These are phyloP conservation scores for Siniperca knerii DNA, from an alignment of 2,113 vertebrate species.

Conservation along the genomic window DNA sequence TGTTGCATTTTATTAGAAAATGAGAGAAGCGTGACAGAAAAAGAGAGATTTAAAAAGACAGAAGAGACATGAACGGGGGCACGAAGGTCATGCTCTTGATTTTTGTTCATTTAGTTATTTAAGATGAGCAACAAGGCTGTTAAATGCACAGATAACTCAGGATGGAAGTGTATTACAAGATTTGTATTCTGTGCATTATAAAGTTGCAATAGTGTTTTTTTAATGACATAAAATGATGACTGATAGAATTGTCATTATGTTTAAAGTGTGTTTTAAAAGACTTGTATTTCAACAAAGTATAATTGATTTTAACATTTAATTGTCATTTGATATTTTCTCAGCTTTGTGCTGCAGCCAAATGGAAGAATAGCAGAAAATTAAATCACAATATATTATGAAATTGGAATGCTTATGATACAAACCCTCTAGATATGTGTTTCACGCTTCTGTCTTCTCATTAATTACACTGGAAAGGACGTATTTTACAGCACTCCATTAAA, in stretches of 20 bases:
- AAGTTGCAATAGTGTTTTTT: not conserved
- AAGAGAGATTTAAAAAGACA: conserved; percentile 11
- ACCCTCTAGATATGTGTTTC: conserved; percentile 52
- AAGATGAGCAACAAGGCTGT: not conserved
- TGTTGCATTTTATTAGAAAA: conserved; percentile 62
- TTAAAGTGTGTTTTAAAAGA: not conserved
- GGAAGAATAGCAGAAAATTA: conserved; percentile 47
- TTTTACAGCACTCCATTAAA: conserved; percentile 74
- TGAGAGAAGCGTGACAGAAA: conserved; percentile 28
- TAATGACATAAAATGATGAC: not conserved
- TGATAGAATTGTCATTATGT: not conserved
- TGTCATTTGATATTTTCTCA: not conserved
- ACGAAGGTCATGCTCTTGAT: conserved; percentile 34
- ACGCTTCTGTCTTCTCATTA: conserved; percentile 62
- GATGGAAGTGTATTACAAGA: not conserved
- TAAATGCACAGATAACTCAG: not conserved
- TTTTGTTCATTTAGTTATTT: conserved; percentile 17
- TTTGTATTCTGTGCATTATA: not conserved
- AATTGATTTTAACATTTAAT: conserved; percentile 6
- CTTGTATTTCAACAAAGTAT: conserved; percentile 1
- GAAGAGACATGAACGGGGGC: not conserved
- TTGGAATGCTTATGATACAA: conserved; percentile 33
- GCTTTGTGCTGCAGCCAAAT: conserved; percentile 10
- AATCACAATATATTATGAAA: conserved; percentile 53
- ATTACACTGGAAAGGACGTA: conserved; percentile 65